Conservation (phyloP, 2,888 invertebrate genomes). For the Drosophila imparisetae region DNA sequence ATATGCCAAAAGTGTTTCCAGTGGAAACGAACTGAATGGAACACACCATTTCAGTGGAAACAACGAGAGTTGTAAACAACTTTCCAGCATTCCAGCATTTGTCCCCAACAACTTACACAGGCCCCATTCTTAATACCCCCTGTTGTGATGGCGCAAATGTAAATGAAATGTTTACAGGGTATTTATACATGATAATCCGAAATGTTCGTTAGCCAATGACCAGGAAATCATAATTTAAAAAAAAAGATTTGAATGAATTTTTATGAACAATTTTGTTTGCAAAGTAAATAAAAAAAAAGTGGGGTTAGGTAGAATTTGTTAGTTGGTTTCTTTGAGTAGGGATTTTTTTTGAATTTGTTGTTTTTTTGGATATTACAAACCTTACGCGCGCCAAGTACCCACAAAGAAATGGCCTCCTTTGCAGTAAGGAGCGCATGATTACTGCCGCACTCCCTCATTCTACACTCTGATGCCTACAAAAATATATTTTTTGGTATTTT, state of each 20-base stretch:
- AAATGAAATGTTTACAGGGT: conserved; percentile 47
- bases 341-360: conserved; percentile 21
- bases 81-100: conserved; percentile 29
- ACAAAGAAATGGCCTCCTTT: conserved; percentile 96
- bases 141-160: conserved; percentile 58
- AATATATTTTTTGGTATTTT: conserved; percentile 66
- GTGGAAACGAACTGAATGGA: conserved; percentile 1
- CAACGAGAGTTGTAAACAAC: conserved; percentile 16
- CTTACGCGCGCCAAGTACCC: conserved; percentile 97
- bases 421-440: conserved; percentile 94
- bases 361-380: conserved; percentile 85
- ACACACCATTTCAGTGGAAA: conserved; percentile 9
- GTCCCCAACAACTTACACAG: conserved; percentile 14
- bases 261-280: conserved; percentile 26
- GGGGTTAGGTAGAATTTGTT: conserved; percentile 34
- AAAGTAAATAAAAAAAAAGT: conserved; percentile 37
- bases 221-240: conserved; percentile 32
- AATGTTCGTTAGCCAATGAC: conserved; percentile 56
- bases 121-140: conserved; percentile 10
- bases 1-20: neutral
- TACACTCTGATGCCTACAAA: conserved; percentile 85
- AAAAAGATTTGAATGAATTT: conserved; percentile 7
- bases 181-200: conserved; percentile 35
- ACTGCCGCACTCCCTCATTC: conserved; percentile 86
- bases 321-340: conserved; percentile 21